Conservation (phyloP, 2,113 vertebrate species). For the Mola mola region DNA sequence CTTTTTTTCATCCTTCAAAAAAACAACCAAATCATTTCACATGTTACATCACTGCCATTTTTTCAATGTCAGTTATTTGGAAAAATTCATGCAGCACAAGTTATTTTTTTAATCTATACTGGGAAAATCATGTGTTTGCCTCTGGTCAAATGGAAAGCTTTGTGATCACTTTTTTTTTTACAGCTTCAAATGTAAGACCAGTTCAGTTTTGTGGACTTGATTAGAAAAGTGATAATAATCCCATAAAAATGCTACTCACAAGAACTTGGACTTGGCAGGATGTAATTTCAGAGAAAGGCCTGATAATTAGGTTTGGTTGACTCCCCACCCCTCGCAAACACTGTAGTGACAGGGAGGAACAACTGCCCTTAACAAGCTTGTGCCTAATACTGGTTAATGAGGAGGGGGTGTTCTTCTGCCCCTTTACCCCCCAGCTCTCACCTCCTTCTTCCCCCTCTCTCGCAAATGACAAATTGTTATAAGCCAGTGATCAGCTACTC, state of each 20-base stretch:
- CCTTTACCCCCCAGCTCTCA: slow-evolving; percentile 24
- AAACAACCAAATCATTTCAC: slow-evolving; percentile 18
- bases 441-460: too few relatives aligned
- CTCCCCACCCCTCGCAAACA: slow-evolving; percentile 69
- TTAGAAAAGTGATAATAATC: slow-evolving; percentile 29
- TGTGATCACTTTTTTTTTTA: slow-evolving; percentile 33
- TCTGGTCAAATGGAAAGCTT: slow-evolving; percentile 11
- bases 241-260: slow-evolving; percentile 6
- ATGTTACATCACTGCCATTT: slow-evolving; percentile 1
- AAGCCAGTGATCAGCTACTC: too few relatives aligned
- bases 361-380: slow-evolving; percentile 69
- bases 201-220: slow-evolving; percentile 30
- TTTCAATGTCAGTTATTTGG: slow-evolving; percentile 1
- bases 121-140: too few relatives aligned
- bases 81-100: too few relatives aligned
- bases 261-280: slow-evolving; percentile 50
- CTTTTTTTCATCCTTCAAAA: not conserved
- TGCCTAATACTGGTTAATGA: slow-evolving; percentile 58
- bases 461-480: too few relatives aligned
- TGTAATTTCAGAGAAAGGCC: slow-evolving; percentile 51
- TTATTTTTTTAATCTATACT: too few relatives aligned
- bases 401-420: slow-evolving; percentile 64
- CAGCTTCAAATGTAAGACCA: slow-evolving; percentile 12
- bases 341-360: slow-evolving; percentile 71
- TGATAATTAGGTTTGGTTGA: slow-evolving; percentile 56